phyloP scores from a whole-genome alignment of 2,888 invertebrate genomes.

The Pandemis corylana region DNA sequence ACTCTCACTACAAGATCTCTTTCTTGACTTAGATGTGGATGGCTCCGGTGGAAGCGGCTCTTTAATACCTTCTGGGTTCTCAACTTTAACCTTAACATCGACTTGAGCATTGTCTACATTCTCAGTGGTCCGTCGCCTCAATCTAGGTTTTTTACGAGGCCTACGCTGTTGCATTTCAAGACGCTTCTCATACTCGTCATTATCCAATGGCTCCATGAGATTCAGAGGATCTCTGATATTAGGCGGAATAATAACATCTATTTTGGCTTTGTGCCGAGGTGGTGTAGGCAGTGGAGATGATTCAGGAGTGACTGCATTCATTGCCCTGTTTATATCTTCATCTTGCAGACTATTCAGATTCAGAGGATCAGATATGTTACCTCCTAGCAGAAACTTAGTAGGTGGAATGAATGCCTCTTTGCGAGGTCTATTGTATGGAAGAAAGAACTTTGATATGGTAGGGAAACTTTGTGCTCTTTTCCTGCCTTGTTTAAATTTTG shows the following conservation, averaged over 20 bases:
- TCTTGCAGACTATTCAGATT: slow-evolving; percentile 96
- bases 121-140: slow-evolving; percentile 78
- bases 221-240: slow-evolving; percentile 97
- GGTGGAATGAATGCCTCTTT: slow-evolving; percentile 93
- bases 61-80: slow-evolving; percentile 62
- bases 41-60: slow-evolving; percentile 73
- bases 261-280: slow-evolving; percentile 90
- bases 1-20: slow-evolving; percentile 84
- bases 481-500: slow-evolving; percentile 81
- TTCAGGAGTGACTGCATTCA: slow-evolving; percentile 96
- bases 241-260: slow-evolving; percentile 96
- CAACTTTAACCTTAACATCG: slow-evolving; percentile 57
- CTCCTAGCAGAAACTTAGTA: slow-evolving; percentile 96
- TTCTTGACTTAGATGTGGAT: slow-evolving; percentile 71
- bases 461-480: slow-evolving; percentile 89
- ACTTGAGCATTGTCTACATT: slow-evolving; percentile 66
- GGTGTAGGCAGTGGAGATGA: slow-evolving; percentile 95
- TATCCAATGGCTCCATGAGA: slow-evolving; percentile 91
- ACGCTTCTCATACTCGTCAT: slow-evolving; percentile 92
- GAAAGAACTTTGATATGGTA: slow-evolving; percentile 89
- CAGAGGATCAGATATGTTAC: slow-evolving; percentile 97
- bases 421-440: slow-evolving; percentile 89
- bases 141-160: slow-evolving; percentile 88
- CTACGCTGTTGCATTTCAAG: slow-evolving; percentile 88
- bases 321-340: slow-evolving; percentile 90